Evolutionary conservation across 2,888 invertebrate species (phyloP).

Genomic region (Ophion obscuratus): DNA sequence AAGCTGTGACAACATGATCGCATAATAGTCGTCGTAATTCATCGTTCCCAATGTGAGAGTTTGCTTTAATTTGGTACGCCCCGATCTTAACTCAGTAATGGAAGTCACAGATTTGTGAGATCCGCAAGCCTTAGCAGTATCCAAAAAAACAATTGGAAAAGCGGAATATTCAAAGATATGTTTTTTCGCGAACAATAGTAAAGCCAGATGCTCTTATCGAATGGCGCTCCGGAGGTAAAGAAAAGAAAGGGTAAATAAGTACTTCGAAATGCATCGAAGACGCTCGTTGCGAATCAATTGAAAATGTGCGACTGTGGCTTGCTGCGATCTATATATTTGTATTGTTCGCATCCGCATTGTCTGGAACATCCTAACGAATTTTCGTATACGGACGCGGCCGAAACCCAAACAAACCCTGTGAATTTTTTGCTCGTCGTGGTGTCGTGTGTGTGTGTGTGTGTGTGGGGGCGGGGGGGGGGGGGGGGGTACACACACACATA

Average conservation of each 20-base stretch:
- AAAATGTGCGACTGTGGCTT: constrained; percentile 58
- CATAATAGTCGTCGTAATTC: not conserved
- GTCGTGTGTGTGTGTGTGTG: not conserved
- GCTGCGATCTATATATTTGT: constrained; percentile 34
- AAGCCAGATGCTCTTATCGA: not conserved
- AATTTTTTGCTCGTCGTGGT: not conserved
- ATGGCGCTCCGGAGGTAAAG: not conserved
- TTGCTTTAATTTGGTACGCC: not conserved
- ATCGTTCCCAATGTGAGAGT: not conserved
- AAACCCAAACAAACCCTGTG: not conserved
- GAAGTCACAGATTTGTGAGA: not conserved
- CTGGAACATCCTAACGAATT: constrained; percentile 84
- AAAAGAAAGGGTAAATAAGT: not conserved
- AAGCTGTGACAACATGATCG: not conserved
- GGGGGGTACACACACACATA: not conserved
- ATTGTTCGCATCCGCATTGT: constrained; percentile 78
- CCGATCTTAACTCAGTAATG: not conserved
- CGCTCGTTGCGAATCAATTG: constrained; percentile 32
- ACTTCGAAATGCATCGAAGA: not conserved
- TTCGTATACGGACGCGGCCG: constrained; percentile 58
- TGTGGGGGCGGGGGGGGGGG: too few relatives aligned
- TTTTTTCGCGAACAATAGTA: not conserved
- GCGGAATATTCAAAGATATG: not conserved
- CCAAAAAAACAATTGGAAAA: not conserved
- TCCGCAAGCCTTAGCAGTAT: not conserved